These are phyloP conservation scores for Adelphocoris suturalis DNA, from an alignment of 2,888 invertebrate species.

Conservation along the genomic window DNA sequence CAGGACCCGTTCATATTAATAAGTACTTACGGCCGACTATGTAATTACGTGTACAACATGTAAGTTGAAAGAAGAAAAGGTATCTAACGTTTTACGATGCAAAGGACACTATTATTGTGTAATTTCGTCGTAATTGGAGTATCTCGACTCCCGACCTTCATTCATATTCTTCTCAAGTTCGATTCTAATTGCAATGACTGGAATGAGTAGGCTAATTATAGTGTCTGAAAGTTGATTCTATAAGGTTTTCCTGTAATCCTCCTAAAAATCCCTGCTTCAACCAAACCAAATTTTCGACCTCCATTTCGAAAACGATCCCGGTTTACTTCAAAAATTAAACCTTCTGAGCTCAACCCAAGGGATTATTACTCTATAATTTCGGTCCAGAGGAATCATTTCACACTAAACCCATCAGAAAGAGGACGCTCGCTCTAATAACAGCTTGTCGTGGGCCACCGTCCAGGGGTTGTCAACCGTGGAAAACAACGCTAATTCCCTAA, in stretches of 20 bases:
- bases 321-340: conserved; percentile 4
- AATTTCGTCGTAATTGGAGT: background rate
- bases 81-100: too few relatives aligned
- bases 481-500: conserved; percentile 55
- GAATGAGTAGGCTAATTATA: background rate
- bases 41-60: too few relatives aligned
- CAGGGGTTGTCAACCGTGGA: conserved; percentile 47
- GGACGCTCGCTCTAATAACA: conserved; percentile 40
- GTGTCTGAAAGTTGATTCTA: background rate
- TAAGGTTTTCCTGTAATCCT: background rate
- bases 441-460: conserved; percentile 32
- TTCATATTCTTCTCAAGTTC: conserved; percentile 17
- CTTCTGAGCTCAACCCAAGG: background rate
- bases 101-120: background rate
- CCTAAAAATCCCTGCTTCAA: background rate
- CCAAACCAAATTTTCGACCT: background rate
- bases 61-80: too few relatives aligned
- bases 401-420: conserved; percentile 9
- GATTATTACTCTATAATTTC: conserved; percentile 41
- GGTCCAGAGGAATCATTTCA: background rate
- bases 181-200: background rate
- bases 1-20: too few relatives aligned
- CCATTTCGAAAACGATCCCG: background rate
- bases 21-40: too few relatives aligned
- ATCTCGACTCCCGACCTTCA: background rate